These are phyloP conservation scores for Cataglyphis altisquamis DNA, from an alignment of 2,888 invertebrate genomes.

Conservation along the genomic window DNA sequence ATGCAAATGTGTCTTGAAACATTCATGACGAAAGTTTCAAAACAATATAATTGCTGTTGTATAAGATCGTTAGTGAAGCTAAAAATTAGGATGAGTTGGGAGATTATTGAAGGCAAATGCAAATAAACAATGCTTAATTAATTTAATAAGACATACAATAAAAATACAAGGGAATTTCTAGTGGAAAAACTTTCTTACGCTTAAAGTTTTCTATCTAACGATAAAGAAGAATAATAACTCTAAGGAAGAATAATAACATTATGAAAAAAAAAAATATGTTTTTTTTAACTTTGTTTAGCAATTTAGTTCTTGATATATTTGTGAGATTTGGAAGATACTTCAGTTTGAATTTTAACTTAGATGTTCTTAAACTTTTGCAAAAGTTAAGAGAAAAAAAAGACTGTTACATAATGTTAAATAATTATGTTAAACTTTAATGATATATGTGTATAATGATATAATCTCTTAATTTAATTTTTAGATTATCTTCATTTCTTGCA, in stretches of 20 bases:
- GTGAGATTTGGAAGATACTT: not conserved
- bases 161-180: not conserved
- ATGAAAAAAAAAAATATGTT: not conserved
- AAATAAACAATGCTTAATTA: conserved; percentile 32
- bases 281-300: not conserved
- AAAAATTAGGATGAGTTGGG: not conserved
- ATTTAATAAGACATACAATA: conserved; percentile 18
- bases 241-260: not conserved
- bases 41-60: not conserved
- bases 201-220: too few species aligned
- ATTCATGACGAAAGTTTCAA: not conserved
- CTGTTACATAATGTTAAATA: not conserved
- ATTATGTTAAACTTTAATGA: not conserved
- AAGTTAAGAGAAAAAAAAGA: not conserved
- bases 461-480: not conserved
- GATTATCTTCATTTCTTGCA: conserved; percentile 1
- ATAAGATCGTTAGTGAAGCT: not conserved
- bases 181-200: not conserved
- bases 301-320: not conserved
- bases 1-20: not conserved
- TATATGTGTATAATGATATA: not conserved
- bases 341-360: not conserved
- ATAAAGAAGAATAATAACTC: not conserved
- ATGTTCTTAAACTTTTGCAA: not conserved
- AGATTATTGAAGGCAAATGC: conserved; percentile 24